Evolutionary conservation across 2,113 vertebrate species (phyloP).

Genomic region (Spilogale gracilis): DNA sequence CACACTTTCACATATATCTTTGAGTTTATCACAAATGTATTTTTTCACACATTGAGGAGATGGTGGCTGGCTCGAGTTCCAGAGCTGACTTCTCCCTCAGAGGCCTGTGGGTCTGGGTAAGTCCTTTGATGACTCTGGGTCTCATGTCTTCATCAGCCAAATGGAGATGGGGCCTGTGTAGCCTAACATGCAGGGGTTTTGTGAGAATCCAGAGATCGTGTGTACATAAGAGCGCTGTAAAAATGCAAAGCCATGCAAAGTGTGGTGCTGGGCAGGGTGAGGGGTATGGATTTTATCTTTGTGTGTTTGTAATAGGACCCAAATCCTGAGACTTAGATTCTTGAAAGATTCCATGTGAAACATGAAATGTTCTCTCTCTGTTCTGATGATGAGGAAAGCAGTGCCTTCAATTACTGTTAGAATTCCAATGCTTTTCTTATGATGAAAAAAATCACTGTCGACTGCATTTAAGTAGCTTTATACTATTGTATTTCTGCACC

Average conservation of each 20-base stretch:
- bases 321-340: not conserved
- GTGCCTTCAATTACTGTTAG: conserved; percentile 67
- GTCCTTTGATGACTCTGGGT: not conserved
- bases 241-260: not conserved
- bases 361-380: not conserved
- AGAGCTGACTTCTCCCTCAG: not conserved
- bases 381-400: conserved; percentile 22
- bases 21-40: not conserved
- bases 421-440: conserved; percentile 70
- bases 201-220: not conserved
- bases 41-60: not conserved
- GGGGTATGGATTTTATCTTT: not conserved
- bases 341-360: not conserved
- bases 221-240: not conserved
- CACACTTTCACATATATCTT: not conserved
- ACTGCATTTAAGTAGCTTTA: conserved; percentile 81
- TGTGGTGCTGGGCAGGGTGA: not conserved
- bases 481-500: conserved; percentile 77
- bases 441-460: conserved; percentile 72
- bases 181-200: not conserved
- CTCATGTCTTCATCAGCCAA: not conserved
- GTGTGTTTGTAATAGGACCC: not conserved
- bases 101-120: rapidly evolving
- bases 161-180: not conserved
- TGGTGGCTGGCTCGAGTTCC: not conserved